Evolutionary conservation across 2,797 vertebrate genomes (phyloP).

Genomic region (Arvicola amphibius): DNA sequence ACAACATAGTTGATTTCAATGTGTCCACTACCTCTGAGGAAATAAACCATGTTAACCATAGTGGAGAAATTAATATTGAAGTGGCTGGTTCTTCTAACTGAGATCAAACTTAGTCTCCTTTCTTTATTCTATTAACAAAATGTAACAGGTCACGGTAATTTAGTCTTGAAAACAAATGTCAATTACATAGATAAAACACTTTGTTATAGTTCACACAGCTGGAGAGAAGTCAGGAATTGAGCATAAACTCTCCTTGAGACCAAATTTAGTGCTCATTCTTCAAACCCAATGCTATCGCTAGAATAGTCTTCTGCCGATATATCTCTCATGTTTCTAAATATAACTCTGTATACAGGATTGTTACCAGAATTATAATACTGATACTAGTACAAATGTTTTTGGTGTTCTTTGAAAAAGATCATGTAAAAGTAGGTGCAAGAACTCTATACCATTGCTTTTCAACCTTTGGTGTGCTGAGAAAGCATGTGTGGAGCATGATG

Average conservation of each 20-base stretch:
- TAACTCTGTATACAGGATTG: neutral
- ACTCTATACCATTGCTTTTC: neutral
- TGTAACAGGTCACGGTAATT: neutral
- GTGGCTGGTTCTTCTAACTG: neutral
- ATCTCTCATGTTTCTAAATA: neutral
- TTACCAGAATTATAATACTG: neutral
- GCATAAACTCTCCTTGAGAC: neutral
- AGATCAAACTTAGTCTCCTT: slow-evolving; percentile 9
- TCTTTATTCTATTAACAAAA: neutral
- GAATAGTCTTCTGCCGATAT: neutral
- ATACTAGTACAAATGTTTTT: neutral
- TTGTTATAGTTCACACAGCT: neutral
- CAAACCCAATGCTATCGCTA: neutral
- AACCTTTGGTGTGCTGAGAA: neutral
- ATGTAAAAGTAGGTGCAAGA: neutral
- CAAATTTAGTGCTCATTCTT: neutral
- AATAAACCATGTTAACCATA: neutral
- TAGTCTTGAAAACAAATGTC: neutral
- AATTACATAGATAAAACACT: neutral
- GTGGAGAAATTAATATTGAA: neutral
- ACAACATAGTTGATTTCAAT: neutral
- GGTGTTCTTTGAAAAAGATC: neutral
- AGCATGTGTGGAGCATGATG: neutral
- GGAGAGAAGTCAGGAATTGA: neutral
- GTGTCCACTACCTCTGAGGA: neutral